Conservation (phyloP, 2,797 vertebrate species). For the Pseudocheirus occidentalis region DNA sequence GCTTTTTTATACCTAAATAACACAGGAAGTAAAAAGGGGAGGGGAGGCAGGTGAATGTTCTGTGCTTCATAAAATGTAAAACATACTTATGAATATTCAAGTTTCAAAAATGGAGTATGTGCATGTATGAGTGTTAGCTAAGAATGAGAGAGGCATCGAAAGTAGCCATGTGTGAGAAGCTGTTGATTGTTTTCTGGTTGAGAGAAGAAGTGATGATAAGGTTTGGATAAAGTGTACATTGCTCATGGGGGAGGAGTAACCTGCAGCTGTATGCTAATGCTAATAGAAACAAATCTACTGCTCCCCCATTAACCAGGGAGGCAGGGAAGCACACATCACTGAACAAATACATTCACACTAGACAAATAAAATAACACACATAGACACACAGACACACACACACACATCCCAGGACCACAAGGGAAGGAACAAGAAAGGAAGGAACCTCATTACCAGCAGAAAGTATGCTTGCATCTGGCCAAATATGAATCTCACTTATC, state of each 20-base stretch:
- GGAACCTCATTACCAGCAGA: background rate
- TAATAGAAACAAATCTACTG: conserved; percentile 83
- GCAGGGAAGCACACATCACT: conserved; percentile 91
- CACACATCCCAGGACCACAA: background rate
- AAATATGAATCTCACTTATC: background rate
- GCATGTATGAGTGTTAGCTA: background rate
- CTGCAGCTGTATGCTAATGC: conserved; percentile 96
- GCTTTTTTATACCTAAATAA: conserved; percentile 11
- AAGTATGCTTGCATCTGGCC: background rate
- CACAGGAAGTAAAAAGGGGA: conserved; percentile 25
- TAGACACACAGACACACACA: conserved; percentile 46
- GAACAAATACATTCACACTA: conserved; percentile 90
- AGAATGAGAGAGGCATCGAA: conserved; percentile 39
- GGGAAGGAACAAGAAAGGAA: background rate
- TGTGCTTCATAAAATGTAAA: conserved; percentile 14
- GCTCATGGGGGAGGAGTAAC: conserved; percentile 64
- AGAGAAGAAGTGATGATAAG: conserved; percentile 77
- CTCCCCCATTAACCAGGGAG: conserved; percentile 82
- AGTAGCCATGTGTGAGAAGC: conserved; percentile 68
- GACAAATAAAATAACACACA: conserved; percentile 81
- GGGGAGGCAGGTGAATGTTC: conserved; percentile 6
- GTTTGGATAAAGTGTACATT: conserved; percentile 74
- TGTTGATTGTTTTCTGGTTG: conserved; percentile 79
- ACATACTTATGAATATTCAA: conserved; percentile 59
- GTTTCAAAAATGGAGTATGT: background rate